Evolutionary conservation across 2,113 vertebrate species (phyloP).

Genomic region (Acrocephalus arundinaceus): DNA sequence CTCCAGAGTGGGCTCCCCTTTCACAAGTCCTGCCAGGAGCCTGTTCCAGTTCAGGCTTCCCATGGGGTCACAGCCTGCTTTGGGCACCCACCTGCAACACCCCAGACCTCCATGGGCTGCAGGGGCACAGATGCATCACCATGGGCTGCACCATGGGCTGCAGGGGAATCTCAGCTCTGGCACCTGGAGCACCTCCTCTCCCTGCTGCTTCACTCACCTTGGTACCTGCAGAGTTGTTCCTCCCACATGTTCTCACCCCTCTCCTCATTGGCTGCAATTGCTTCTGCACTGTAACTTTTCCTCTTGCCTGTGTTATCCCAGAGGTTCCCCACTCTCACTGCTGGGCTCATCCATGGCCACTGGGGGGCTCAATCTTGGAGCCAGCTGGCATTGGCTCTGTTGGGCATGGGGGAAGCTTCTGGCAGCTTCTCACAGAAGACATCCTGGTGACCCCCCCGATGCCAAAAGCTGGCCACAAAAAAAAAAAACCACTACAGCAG

Average conservation of each 20-base stretch:
- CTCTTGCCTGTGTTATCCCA: neutral
- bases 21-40: neutral
- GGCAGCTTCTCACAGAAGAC: neutral
- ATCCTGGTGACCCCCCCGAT: neutral
- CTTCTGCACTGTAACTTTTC: neutral
- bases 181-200: neutral
- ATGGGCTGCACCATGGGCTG: fast-evolving
- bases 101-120: fast-evolving
- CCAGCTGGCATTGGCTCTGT: neutral
- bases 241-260: neutral
- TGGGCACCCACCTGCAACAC: neutral
- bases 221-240: neutral
- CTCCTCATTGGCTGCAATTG: neutral
- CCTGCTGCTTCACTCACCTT: neutral
- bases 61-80: fast-evolving
- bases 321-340: neutral
- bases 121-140: neutral
- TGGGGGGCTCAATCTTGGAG: fast-evolving
- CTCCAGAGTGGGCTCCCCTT: neutral
- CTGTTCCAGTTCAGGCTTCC: fast-evolving
- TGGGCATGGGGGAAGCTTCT: neutral
- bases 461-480: neutral
- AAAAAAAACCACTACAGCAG: neutral
- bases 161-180: neutral
- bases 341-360: neutral